Percentiles rank a stretch among this genome's conserved stretches.
These are phyloP conservation scores for Lipotes vexillifer DNA, from an alignment of 2,113 vertebrate species.

Conservation along the genomic window DNA sequence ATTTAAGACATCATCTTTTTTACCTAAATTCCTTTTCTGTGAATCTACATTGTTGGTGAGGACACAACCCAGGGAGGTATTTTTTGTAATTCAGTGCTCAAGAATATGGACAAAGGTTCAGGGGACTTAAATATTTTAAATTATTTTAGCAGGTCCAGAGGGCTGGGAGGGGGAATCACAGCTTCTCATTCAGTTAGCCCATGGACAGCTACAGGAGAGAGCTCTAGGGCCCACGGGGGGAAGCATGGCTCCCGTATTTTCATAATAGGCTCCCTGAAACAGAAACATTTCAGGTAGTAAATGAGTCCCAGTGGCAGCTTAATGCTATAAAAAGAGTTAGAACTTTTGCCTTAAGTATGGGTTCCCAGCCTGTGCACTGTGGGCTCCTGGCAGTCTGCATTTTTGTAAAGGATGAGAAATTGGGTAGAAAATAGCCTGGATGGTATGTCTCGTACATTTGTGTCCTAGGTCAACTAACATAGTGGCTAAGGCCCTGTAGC, in stretches of 20 bases:
- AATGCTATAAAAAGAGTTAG: neutral
- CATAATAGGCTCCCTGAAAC: neutral
- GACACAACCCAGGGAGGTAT: neutral
- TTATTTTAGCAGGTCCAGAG: neutral
- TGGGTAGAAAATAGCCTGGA: neutral
- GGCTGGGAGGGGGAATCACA: neutral
- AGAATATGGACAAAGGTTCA: neutral
- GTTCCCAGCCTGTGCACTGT: neutral
- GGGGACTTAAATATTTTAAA: neutral
- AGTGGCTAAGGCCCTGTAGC: neutral
- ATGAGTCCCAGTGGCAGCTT: neutral
- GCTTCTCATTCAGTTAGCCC: neutral
- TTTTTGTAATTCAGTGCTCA: neutral
- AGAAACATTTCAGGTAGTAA: neutral
- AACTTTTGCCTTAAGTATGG: neutral
- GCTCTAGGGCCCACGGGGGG: no score
- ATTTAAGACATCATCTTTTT: constrained; percentile 14
- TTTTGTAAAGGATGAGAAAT: neutral
- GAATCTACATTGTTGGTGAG: neutral
- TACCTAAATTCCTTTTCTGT: constrained; percentile 10
- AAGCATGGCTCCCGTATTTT: neutral
- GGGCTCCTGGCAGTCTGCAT: neutral
- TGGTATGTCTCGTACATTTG: neutral
- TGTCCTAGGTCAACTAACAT: neutral
- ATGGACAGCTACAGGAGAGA: neutral